Conservation (phyloP, 2,797 vertebrate species). For the Acanthiza pusilla region DNA sequence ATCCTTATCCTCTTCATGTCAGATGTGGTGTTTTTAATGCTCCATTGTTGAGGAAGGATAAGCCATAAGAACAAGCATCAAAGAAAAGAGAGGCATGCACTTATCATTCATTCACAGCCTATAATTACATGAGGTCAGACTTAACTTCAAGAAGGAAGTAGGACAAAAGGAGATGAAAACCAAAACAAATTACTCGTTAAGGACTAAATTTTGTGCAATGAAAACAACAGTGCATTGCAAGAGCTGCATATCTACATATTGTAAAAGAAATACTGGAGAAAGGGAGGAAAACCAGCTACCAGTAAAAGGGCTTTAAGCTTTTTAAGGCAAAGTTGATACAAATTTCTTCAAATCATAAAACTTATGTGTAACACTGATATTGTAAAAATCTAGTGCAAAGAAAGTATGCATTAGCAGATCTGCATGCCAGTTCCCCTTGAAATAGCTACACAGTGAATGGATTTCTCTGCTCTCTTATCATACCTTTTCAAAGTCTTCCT, state of each 20-base stretch:
- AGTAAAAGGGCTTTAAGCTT: not conserved
- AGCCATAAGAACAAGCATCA: not conserved
- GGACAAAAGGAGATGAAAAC: not conserved
- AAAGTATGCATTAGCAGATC: not conserved
- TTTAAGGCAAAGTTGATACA: not conserved
- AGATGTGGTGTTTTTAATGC: not conserved
- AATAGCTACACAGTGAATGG: not conserved
- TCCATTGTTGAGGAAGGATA: not conserved
- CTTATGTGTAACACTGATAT: not conserved
- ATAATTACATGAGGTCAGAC: not conserved
- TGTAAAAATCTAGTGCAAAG: not conserved
- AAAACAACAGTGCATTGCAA: not conserved
- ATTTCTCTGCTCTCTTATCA: slow-evolving; percentile 30
- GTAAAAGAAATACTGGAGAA: not conserved
- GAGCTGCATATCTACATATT: not conserved
- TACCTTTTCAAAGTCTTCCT: slow-evolving; percentile 99
- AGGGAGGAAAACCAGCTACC: not conserved
- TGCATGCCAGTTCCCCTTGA: not conserved
- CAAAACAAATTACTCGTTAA: not conserved
- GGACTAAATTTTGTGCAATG: not conserved
- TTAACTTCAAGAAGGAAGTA: not conserved
- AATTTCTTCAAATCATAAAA: not conserved
- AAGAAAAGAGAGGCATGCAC: not conserved
- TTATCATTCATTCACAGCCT: not conserved
- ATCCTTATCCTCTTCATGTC: not conserved